Conservation (phyloP, 2,797 vertebrate species). For the Sylvia borin region DNA sequence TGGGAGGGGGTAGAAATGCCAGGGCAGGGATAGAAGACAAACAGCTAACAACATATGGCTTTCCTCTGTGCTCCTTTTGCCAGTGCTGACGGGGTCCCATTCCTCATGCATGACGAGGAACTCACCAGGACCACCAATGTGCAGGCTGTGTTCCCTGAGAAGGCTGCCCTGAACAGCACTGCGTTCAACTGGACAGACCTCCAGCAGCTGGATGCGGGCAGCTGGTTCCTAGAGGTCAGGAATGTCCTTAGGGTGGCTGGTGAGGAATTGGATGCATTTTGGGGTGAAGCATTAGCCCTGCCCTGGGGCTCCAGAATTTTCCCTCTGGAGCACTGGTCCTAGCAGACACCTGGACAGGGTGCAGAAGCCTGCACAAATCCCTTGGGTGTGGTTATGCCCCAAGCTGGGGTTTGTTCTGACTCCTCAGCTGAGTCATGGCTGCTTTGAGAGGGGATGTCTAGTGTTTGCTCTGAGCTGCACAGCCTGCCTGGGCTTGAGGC, state of each 20-base stretch:
- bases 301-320: not conserved
- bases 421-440: not conserved
- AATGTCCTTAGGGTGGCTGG: not conserved
- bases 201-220: slow-evolving; percentile 85
- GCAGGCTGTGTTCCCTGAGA: slow-evolving; percentile 71
- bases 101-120: slow-evolving; percentile 91
- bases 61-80: not conserved
- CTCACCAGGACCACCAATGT: slow-evolving; percentile 88
- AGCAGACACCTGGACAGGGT: not conserved
- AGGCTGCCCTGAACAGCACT: slow-evolving; percentile 42
- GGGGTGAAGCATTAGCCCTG: not conserved
- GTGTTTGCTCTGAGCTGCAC: not conserved
- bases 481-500: slow-evolving; percentile 44
- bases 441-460: not conserved
- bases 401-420: slow-evolving; percentile 25
- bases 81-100: slow-evolving; percentile 85
- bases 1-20: not conserved
- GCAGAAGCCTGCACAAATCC: not conserved
- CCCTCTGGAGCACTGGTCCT: not conserved
- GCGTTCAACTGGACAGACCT: slow-evolving; percentile 83
- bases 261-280: not conserved
- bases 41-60: not conserved
- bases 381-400: not conserved
- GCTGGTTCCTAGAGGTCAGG: slow-evolving; percentile 91
- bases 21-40: not conserved